phyloP scores from a whole-genome alignment of 2,888 invertebrate species.

The Herminia tarsipennalis region DNA sequence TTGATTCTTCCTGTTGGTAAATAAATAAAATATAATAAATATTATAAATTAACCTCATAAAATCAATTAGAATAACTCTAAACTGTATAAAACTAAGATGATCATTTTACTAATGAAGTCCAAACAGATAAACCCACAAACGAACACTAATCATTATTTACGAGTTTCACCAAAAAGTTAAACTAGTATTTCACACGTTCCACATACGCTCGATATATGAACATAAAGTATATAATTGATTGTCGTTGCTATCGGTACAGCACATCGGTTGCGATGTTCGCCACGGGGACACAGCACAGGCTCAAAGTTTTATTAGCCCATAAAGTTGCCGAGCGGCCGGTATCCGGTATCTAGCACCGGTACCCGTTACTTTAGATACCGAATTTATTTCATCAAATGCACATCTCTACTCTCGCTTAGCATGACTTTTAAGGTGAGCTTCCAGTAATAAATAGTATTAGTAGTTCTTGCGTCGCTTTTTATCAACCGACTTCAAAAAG shows the following conservation, averaged over 20 bases:
- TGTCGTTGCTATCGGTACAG: constrained; percentile 57
- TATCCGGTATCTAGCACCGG: constrained; percentile 63
- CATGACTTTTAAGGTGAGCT: constrained; percentile 6
- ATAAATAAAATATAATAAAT: too few species aligned
- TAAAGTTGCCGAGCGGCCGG: constrained; percentile 65
- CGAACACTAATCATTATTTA: constrained; percentile 11
- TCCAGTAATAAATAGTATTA: constrained; percentile 3
- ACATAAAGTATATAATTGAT: constrained; percentile 33
- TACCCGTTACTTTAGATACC: constrained; percentile 66
- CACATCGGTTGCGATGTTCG: constrained; percentile 51
- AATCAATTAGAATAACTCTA: too few species aligned
- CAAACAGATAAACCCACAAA: too few species aligned
- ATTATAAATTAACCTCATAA: too few species aligned
- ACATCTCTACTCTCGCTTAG: constrained; percentile 49
- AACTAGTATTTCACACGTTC: constrained; percentile 35
- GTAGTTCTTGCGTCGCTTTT: too few species aligned
- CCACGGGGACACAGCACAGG: constrained; percentile 70
- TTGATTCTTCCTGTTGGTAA: too few species aligned
- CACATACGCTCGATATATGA: constrained; percentile 14
- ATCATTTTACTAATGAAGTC: too few species aligned
- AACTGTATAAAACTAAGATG: too few species aligned
- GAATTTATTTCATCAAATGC: constrained; percentile 64
- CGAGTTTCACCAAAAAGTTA: constrained; percentile 6
- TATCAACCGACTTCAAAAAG: too few species aligned
- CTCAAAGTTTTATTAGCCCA: constrained; percentile 72